Evolutionary conservation across 2,888 invertebrate species (phyloP).

Genomic region (Graphium colonna): DNA sequence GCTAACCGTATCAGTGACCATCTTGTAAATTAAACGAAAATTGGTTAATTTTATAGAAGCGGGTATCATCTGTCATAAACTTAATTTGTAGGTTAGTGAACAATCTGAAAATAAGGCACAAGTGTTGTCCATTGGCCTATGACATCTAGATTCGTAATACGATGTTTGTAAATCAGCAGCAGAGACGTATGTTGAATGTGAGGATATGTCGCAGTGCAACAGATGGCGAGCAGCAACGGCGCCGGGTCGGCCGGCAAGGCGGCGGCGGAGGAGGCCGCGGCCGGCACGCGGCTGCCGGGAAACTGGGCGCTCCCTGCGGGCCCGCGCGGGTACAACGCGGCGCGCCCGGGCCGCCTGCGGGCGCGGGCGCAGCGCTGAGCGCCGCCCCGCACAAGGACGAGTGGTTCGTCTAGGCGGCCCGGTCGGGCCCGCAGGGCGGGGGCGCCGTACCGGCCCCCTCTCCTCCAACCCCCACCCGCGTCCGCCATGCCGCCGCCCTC

Average conservation of each 20-base stretch:
- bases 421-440: conserved; percentile 66
- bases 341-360: conserved; percentile 95
- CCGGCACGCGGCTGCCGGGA: conserved; percentile 85
- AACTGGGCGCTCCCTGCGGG: conserved; percentile 98
- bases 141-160: too few relatives aligned
- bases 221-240: conserved; percentile 84
- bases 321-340: conserved; percentile 81
- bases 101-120: too few relatives aligned
- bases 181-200: too few relatives aligned
- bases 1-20: too few relatives aligned
- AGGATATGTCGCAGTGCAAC: conserved; percentile 80
- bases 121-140: too few relatives aligned
- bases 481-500: background rate
- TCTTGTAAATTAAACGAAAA: too few relatives aligned
- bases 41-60: too few relatives aligned
- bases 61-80: too few relatives aligned
- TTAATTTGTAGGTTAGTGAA: too few relatives aligned
- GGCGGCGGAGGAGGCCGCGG: conserved; percentile 77
- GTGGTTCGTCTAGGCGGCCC: conserved; percentile 89
- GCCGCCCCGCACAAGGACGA: conserved; percentile 92
- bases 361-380: conserved; percentile 94
- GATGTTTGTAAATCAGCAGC: too few relatives aligned
- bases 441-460: conserved; percentile 62
- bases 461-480: conserved; percentile 24
- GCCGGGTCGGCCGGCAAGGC: conserved; percentile 63